These are phyloP conservation scores for Xiphorhynchus erythropygius DNA, from an alignment of 2,797 vertebrate genomes.

Conservation along the genomic window DNA sequence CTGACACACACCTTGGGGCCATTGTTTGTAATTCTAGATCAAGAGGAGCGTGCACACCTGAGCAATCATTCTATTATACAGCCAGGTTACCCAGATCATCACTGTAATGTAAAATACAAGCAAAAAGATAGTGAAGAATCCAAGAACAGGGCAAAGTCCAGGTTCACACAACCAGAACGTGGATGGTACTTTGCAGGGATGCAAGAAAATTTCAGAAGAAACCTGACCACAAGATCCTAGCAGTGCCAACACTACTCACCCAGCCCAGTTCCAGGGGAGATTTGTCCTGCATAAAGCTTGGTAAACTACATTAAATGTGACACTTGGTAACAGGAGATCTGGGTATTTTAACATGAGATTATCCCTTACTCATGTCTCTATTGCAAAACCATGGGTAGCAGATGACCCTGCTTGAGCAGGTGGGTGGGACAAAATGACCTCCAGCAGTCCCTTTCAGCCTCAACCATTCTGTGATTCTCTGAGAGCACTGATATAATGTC, in stretches of 20 bases:
- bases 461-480: neutral
- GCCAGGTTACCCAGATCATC: neutral
- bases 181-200: neutral
- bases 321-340: neutral
- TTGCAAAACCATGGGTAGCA: neutral
- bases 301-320: neutral
- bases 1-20: neutral
- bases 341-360: neutral
- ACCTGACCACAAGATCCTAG: neutral
- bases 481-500: neutral
- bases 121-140: neutral
- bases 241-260: neutral
- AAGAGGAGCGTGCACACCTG: neutral
- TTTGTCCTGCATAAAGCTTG: neutral
- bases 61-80: neutral
- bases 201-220: neutral
- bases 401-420: neutral
- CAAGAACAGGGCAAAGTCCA: neutral
- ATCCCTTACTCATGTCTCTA: neutral
- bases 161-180: rapidly evolving
- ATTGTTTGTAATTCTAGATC: neutral
- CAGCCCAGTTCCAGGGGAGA: neutral
- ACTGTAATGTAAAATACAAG: neutral
- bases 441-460: neutral
- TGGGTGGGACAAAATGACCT: neutral